Evolutionary conservation across 2,888 invertebrate species (phyloP), one percentile per base, ranked within the genome.

Genomic region (Apomyelois bistriatella): DNA sequence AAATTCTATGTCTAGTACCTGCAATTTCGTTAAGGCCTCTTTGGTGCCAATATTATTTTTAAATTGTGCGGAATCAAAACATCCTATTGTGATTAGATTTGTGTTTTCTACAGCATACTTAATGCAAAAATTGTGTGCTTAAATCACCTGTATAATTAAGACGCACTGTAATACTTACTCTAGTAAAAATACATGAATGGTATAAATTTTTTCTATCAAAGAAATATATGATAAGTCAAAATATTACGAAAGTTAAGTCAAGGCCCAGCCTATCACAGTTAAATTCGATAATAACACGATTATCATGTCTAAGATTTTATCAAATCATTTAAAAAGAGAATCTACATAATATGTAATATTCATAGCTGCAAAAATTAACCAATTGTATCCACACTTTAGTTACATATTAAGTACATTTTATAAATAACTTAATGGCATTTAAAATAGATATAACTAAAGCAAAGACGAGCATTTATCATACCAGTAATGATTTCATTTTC

Each of bases 181-280:
- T 40, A 15, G 1, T 9, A 4, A 13, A 12, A 38, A 38, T 38
- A 38, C 38, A 38, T 16, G 12, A 3, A 37, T 15, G 12, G n/a
- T 15, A 38, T 37, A 37, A 12, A 22, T 32, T 41, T 16, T 32
- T 15, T 16, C 32, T 46, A 46, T 46, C 32, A 15, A 46, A 10
- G 22, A 28, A 9, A 17, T 17, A 13, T 38, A 30, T 37, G 13
- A 47, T 38, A 46, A 30, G 48, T 48, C 50, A 50, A 49, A 13
- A 12, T 22, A 32, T 30, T 22, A 5, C 12, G 30, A 53, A 37
- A 50, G 49, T 15, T 48, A 53, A 22, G 43, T 54, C 54, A 55
- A 57, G 57, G 46, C 46, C 43, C 32, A 32, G 62, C 67, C 71
- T 77, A 84, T 84, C 84, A 84, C 84, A 84, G 81, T 74, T 73